phyloP scores from a whole-genome alignment of 2,113 vertebrate genomes.

The Embiotoca jacksoni region DNA sequence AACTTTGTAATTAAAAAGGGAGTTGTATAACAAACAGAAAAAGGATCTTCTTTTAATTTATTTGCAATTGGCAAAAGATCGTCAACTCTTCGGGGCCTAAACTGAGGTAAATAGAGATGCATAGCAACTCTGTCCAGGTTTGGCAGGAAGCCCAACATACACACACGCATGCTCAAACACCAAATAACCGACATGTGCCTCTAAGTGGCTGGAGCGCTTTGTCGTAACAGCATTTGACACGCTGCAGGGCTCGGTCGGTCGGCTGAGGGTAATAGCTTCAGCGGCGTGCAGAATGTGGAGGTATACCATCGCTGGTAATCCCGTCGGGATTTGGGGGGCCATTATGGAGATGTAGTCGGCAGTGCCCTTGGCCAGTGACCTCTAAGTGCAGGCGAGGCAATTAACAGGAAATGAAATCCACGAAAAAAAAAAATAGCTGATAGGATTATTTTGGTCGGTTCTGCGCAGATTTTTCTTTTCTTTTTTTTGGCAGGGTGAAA shows the following conservation, averaged over 20 bases:
- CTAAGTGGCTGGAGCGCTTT: constrained; percentile 23
- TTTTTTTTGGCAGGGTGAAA: constrained; percentile 27
- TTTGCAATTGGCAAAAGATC: neutral
- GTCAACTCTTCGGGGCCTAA: neutral
- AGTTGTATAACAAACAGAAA: too few species aligned
- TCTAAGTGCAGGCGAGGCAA: constrained; percentile 48
- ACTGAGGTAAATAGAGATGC: neutral
- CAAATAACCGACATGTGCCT: constrained; percentile 24
- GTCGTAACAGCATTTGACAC: constrained; percentile 38
- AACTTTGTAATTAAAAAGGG: too few species aligned
- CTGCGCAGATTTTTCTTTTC: neutral
- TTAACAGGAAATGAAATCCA: constrained; percentile 68
- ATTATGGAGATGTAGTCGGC: constrained; percentile 53
- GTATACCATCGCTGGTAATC: constrained; percentile 33
- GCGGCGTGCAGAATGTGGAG: constrained; percentile 27
- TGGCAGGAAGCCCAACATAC: constrained; percentile 24
- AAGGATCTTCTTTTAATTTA: too few species aligned
- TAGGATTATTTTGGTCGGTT: constrained; percentile 68
- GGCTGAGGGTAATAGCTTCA: constrained; percentile 52
- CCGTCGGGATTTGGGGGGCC: constrained; percentile 36
- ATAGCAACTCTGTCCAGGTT: neutral
- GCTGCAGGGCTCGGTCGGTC: constrained; percentile 23
- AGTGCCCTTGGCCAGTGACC: constrained; percentile 60
- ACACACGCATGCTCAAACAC: constrained; percentile 1
- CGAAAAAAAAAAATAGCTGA: constrained; percentile 39